Evolutionary conservation across 2,113 vertebrate genomes (phyloP).

Genomic region (Bos indicus): DNA sequence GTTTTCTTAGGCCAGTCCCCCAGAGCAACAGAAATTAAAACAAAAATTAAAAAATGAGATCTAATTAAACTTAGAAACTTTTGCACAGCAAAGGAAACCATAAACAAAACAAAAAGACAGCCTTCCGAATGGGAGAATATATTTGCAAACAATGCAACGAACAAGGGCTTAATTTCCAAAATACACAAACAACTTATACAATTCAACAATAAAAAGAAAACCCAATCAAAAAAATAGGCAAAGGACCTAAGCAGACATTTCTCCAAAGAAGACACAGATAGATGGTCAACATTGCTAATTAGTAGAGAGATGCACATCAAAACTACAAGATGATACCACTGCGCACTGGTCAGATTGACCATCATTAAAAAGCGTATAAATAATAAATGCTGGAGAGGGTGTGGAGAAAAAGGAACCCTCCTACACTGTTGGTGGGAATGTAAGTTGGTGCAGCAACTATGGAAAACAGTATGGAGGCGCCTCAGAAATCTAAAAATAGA

Average conservation of each 20-base stretch:
- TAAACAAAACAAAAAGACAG: background rate
- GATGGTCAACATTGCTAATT: background rate
- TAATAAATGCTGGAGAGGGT: background rate
- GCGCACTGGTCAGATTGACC: background rate
- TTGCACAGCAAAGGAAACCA: background rate
- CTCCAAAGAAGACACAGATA: background rate
- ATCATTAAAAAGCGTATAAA: background rate
- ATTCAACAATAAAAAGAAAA: background rate
- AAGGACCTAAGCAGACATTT: background rate
- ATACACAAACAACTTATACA: background rate
- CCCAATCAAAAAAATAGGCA: background rate
- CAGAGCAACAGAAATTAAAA: background rate
- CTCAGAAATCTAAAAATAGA: background rate
- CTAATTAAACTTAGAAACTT: background rate
- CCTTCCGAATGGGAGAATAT: background rate
- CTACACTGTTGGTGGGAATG: background rate
- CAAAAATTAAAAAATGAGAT: background rate
- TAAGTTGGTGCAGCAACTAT: background rate
- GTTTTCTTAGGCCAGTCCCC: background rate
- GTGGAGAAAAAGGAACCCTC: background rate
- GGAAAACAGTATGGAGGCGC: background rate
- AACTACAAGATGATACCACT: background rate
- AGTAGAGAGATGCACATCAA: background rate
- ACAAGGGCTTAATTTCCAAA: background rate
- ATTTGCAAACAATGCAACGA: background rate